Percentiles rank a stretch among this genome's conserved stretches.
These are phyloP conservation scores for Sussaba pulchella DNA, from an alignment of 2,888 invertebrate species.

Conservation along the genomic window DNA sequence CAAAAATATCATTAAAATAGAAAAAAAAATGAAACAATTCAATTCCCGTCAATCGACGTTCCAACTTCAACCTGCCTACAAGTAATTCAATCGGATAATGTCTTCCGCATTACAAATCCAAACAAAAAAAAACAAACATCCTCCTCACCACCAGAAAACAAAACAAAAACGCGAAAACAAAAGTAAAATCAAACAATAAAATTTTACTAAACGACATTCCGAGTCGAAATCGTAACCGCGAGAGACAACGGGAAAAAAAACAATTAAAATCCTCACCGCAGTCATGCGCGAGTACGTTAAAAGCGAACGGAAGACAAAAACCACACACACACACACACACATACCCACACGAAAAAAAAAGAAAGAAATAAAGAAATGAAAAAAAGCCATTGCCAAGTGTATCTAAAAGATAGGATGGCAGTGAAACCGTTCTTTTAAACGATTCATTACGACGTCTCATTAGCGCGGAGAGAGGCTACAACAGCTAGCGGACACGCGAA, in stretches of 20 bases:
- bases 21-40: no score
- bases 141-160: no score
- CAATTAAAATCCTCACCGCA: conserved; percentile 8
- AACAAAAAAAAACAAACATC: no score
- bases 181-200: background rate
- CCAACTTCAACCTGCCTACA: no score
- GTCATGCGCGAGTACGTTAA: conserved; percentile 8
- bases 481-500: conserved; percentile 32
- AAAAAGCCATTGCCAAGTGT: background rate
- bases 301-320: no score
- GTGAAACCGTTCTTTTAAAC: conserved; percentile 61
- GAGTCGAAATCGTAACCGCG: background rate
- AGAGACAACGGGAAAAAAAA: background rate
- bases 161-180: background rate
- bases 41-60: no score
- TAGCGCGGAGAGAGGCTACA: conserved; percentile 31
- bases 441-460: conserved; percentile 60
- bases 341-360: background rate
- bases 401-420: conserved; percentile 22
- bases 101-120: no score
- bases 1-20: no score
- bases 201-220: background rate
- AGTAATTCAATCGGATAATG: no score
- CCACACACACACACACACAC: no score
- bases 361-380: background rate